A percentile compares a stretch with the other conserved stretches of the same genome.
These are phyloP conservation scores for Aspidiotus destructor DNA, from an alignment of 2,888 invertebrate species.

Conservation along the genomic window DNA sequence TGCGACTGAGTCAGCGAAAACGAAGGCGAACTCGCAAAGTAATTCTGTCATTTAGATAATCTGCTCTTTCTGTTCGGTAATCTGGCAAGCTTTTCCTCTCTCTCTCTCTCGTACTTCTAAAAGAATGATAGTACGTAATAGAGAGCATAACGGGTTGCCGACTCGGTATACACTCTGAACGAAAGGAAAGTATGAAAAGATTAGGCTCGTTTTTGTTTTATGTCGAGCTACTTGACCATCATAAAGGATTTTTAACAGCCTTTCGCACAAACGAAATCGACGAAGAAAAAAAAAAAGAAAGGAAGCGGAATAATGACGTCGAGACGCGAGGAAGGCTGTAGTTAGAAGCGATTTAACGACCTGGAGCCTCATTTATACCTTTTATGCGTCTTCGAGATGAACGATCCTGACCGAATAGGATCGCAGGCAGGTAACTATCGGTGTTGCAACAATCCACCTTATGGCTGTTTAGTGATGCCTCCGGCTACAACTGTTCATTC, in stretches of 20 bases:
- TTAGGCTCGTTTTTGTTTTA: slow-evolving; percentile 31
- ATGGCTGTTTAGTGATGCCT: slow-evolving; percentile 25
- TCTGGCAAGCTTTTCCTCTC: slow-evolving; percentile 5
- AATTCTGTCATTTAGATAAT: slow-evolving; percentile 32
- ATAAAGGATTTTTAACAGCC: slow-evolving; percentile 30
- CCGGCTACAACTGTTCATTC: slow-evolving; percentile 13
- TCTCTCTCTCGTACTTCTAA: slow-evolving; percentile 1
- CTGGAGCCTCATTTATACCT: slow-evolving; percentile 28
- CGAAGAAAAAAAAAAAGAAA: neutral
- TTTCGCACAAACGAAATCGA: slow-evolving; percentile 7
- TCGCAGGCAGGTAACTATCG: neutral
- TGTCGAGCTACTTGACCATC: slow-evolving; percentile 30
- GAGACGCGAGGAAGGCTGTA: slow-evolving; percentile 15
- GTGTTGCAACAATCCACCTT: slow-evolving; percentile 17
- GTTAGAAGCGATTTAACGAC: slow-evolving; percentile 32
- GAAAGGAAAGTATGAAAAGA: slow-evolving; percentile 29
- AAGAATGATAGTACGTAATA: slow-evolving; percentile 24
- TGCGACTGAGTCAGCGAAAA: slow-evolving; percentile 8
- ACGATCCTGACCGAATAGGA: neutral
- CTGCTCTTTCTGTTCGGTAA: slow-evolving; percentile 25
- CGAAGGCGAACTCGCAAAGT: slow-evolving; percentile 10
- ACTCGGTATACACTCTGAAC: slow-evolving; percentile 5
- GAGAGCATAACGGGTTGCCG: slow-evolving; percentile 13
- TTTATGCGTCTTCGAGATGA: slow-evolving; percentile 24
- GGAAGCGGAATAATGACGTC: slow-evolving; percentile 8